Conservation (phyloP, 1,140 invertebrate species). For the Micrasema minimum region DNA sequence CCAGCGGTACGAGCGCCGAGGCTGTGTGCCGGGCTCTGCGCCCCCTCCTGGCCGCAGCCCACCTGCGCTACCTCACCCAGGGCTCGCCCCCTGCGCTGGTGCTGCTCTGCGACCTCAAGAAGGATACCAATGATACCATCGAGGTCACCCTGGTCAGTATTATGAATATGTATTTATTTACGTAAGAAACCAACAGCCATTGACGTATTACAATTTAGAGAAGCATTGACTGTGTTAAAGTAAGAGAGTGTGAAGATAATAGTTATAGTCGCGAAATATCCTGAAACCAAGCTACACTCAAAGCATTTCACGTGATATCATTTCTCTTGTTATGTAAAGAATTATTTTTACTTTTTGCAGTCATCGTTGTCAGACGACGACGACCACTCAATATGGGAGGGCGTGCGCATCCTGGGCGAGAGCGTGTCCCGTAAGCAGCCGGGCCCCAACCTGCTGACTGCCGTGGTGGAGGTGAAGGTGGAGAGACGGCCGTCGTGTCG, state of each 20-base stretch:
- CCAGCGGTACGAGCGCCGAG: conserved; percentile 78
- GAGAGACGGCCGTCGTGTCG: conserved; percentile 77
- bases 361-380: conserved; percentile 63
- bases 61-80: conserved; percentile 58
- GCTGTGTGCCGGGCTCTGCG: conserved; percentile 76
- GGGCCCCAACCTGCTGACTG: conserved; percentile 73
- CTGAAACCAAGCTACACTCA: no score
- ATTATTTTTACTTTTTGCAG: no score
- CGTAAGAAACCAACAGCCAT: no score
- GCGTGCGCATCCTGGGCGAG: conserved; percentile 75
- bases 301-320: no score
- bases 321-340: no score
- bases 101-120: conserved; percentile 83
- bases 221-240: no score
- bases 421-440: conserved; percentile 74
- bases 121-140: conserved; percentile 81
- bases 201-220: no score
- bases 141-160: conserved; percentile 85
- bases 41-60: conserved; percentile 71
- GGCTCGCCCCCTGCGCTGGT: conserved; percentile 70
- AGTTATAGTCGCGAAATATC: no score
- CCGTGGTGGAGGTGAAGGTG: conserved; percentile 83
- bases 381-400: conserved; percentile 69
- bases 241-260: no score
- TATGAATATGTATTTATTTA: no score